Evolutionary conservation across 2,797 vertebrate species (phyloP).

Genomic region (Thripadectes ignobilis): DNA sequence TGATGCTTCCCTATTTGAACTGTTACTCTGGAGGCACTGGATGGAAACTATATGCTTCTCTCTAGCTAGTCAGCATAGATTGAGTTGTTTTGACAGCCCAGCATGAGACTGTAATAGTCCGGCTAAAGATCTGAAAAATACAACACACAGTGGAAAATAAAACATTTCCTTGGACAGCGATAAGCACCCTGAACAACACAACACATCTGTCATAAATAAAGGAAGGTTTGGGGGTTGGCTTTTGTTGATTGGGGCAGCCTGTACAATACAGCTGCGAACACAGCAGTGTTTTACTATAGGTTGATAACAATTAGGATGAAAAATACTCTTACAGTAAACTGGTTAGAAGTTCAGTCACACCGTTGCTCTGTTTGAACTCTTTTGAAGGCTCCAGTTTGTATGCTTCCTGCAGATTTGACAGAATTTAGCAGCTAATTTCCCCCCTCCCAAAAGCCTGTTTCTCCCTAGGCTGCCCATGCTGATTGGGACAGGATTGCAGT

Average conservation of each 20-base stretch:
- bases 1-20: constrained; percentile 51
- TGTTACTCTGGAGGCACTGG: constrained; percentile 36
- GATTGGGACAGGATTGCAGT: background rate
- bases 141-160: constrained; percentile 34
- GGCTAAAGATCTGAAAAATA: constrained; percentile 52
- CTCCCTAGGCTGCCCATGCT: rapidly evolving
- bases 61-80: constrained; percentile 43
- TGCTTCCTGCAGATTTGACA: background rate
- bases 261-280: background rate
- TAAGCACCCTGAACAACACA: background rate
- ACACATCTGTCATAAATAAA: background rate
- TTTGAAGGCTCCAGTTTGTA: background rate
- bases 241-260: background rate
- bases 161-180: constrained; percentile 36
- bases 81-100: constrained; percentile 67
- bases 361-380: background rate
- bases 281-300: background rate
- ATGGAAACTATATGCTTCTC: constrained; percentile 36
- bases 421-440: background rate
- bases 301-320: background rate
- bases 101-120: constrained; percentile 39
- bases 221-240: background rate
- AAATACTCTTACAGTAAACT: background rate
- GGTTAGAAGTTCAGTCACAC: background rate
- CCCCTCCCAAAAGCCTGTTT: background rate